Evolutionary conservation across 2,113 vertebrate genomes (phyloP), one percentile per base, ranked within the genome.

Genomic region (Hippolais icterina): DNA sequence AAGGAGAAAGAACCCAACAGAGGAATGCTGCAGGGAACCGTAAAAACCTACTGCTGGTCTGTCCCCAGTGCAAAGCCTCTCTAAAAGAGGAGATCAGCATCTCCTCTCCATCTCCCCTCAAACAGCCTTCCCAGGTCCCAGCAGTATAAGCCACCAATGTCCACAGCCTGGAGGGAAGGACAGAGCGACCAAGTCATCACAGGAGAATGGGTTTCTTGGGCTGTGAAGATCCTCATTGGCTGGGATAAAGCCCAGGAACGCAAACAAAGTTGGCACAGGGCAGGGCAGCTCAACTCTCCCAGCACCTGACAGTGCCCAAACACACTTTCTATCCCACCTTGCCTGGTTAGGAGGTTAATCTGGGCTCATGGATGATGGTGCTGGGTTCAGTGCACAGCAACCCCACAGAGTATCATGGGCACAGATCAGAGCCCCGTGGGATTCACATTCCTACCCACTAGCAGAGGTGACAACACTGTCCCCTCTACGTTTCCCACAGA

Each of bases 351-450:
- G 44, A 87, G 28, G 17, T 69, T 90, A 89, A 77, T 76, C 17
- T 24, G 12, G 13, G 19, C 75, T 80, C 31, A 15, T 20, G 57
- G 75, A 54, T 0, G 0, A 54, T 10, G 25, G 60, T 57, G 37
- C 17, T 0, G 0, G 9, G 22, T 50, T 92, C 4, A 1, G 76
- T 10, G 54, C 31, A 81, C 33, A 11, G 41, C n/a, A 83, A 77
- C 14, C 7, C 7, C 3, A 3, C n/a, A 63, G 44, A 90, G 24
- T 56, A 49, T 23, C 39, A 33, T 0, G 0, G 53, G 15, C 13
- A 8, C 33, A 47, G 18, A n/a, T 49, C 49, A 42, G 65, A 87
- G 29, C 12, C 50, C 35, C 0, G 0, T 2, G 1, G 24, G 35
- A 46, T 10, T 74, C 69, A 49, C 2, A 4, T 7, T 57, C 28